phyloP scores from a whole-genome alignment of 2,113 vertebrate species.

The Ceyx melanurus region DNA sequence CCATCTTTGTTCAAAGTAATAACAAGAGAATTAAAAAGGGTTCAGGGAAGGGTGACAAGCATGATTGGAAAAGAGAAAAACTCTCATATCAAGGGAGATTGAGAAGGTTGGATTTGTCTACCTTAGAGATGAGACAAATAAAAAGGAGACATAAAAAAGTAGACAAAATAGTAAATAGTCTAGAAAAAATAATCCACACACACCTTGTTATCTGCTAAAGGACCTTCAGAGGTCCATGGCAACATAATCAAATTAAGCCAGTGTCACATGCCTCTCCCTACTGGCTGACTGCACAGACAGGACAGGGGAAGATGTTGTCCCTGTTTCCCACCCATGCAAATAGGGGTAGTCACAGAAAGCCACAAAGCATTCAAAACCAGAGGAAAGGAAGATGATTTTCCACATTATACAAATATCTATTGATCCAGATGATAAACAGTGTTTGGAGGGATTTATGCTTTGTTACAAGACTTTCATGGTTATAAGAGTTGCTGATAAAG shows the following conservation, averaged over 20 bases:
- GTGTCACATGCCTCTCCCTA: background rate
- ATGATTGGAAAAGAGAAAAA: background rate
- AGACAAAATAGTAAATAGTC: constrained; percentile 1
- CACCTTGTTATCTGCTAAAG: background rate
- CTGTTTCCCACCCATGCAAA: background rate
- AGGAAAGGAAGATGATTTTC: background rate
- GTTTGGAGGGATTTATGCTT: background rate
- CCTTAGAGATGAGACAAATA: constrained; percentile 12
- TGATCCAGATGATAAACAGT: background rate
- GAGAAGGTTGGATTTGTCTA: background rate
- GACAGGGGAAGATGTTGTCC: background rate
- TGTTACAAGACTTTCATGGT: background rate
- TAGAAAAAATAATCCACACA: background rate
- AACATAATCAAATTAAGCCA: background rate
- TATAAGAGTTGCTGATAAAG: background rate
- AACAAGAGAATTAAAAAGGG: constrained; percentile 4
- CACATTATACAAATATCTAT: background rate
- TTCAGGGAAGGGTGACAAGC: constrained; percentile 13
- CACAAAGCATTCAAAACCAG: background rate
- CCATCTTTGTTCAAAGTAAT: constrained; percentile 29
- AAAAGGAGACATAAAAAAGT: background rate
- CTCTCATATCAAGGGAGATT: background rate
- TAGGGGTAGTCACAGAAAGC: background rate
- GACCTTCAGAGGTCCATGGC: background rate
- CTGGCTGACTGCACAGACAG: background rate